A percentile compares a stretch with the other conserved stretches of the same genome.
Evolutionary conservation across 2,797 vertebrate species (phyloP).

Genomic region (Ciconia nigra): DNA sequence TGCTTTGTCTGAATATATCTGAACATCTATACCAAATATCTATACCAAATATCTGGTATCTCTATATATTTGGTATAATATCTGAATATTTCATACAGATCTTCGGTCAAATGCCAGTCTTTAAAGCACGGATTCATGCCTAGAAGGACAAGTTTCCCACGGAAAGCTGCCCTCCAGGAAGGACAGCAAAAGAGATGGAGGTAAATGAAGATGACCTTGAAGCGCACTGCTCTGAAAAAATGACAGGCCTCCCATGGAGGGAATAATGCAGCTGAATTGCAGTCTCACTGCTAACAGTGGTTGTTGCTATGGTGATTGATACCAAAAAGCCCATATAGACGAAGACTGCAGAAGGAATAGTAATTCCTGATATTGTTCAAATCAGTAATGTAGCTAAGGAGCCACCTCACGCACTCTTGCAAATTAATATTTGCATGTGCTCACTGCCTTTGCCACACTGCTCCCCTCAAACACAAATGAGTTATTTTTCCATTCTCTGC

Average conservation of each 20-base stretch:
- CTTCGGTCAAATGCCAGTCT: background rate
- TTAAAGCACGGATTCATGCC: background rate
- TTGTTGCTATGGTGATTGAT: constrained; percentile 67
- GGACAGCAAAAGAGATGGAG: constrained; percentile 14
- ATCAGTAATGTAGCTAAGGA: constrained; percentile 20
- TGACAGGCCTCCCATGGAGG: constrained; percentile 57
- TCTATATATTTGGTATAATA: background rate
- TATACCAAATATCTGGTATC: background rate
- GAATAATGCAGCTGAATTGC: constrained; percentile 50
- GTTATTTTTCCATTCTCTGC: constrained; percentile 5
- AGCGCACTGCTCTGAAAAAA: constrained; percentile 16
- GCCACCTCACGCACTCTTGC: constrained; percentile 3
- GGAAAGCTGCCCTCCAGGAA: constrained; percentile 28
- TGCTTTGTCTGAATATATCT: background rate
- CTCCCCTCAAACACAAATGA: constrained; percentile 12
- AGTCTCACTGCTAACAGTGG: constrained; percentile 40
- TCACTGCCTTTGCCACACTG: background rate
- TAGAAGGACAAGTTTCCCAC: background rate
- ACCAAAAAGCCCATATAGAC: constrained; percentile 22
- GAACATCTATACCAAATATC: background rate
- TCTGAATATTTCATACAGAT: background rate
- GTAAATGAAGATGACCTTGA: constrained; percentile 64
- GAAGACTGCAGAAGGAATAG: constrained; percentile 46
- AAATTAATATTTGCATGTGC: constrained; percentile 46
- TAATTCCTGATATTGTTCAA: constrained; percentile 64